Conservation (phyloP, 1,140 invertebrate species). For the Trachymyrmex septentrionalis region DNA sequence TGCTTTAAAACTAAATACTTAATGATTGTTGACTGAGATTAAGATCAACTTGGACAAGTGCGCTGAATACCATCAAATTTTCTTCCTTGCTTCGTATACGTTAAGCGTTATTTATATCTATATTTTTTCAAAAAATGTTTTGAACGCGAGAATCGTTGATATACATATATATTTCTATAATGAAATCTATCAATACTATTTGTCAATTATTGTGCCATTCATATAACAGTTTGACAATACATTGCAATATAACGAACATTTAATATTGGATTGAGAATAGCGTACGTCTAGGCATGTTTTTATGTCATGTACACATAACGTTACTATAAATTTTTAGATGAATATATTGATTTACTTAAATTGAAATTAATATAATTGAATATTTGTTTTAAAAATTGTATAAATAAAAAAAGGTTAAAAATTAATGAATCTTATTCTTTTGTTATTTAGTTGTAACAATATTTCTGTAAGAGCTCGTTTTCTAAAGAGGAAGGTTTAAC, state of each 20-base stretch:
- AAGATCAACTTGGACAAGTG: neutral
- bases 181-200: neutral
- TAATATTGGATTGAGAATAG: neutral
- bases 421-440: neutral
- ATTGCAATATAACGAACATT: slow-evolving; percentile 18
- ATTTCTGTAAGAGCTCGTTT: slow-evolving; percentile 26
- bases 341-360: neutral
- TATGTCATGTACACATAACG: neutral
- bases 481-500: slow-evolving; percentile 19
- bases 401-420: neutral
- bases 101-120: neutral
- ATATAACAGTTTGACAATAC: slow-evolving; percentile 7
- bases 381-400: neutral
- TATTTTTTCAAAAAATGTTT: neutral
- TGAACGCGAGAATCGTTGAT: neutral
- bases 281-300: neutral
- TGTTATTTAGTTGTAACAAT: neutral
- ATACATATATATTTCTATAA: slow-evolving; percentile 12
- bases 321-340: neutral
- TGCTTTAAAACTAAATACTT: neutral
- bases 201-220: slow-evolving; percentile 11
- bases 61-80: neutral
- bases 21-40: neutral
- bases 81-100: neutral
- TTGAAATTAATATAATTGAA: neutral